phyloP scores from a whole-genome alignment of 1,140 invertebrate species.

The Drosophila prosaltans region DNA sequence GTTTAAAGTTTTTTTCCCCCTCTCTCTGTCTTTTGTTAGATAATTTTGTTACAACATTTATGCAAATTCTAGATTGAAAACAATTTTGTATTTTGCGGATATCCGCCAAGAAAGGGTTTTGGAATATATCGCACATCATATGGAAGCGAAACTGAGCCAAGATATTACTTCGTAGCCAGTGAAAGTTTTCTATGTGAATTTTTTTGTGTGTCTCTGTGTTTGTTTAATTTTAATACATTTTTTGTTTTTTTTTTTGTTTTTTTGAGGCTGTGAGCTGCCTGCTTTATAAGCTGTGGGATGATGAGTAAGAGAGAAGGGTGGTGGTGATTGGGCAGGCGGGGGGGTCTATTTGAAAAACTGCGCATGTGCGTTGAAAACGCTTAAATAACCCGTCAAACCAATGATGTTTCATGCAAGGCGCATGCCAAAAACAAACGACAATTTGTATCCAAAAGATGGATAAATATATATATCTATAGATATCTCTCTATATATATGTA shows the following conservation, averaged over 20 bases:
- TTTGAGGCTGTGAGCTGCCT: slow-evolving; percentile 41
- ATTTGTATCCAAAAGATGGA: slow-evolving; percentile 29
- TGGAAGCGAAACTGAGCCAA: slow-evolving; percentile 21
- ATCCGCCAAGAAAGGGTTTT: slow-evolving; percentile 43
- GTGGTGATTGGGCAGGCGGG: too few relatives aligned
- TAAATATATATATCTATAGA: not conserved
- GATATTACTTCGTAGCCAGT: slow-evolving; percentile 41
- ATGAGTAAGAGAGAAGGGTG: not conserved
- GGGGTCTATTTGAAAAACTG: slow-evolving; percentile 52
- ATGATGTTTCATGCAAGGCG: slow-evolving; percentile 50
- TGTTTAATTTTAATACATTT: slow-evolving; percentile 14
- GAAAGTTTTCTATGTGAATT: slow-evolving; percentile 74
- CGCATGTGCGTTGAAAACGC: slow-evolving; percentile 60
- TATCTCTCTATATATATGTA: not conserved
- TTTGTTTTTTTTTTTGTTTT: slow-evolving; percentile 25
- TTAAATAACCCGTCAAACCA: slow-evolving; percentile 52
- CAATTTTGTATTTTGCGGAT: slow-evolving; percentile 57
- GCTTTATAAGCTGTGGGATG: slow-evolving; percentile 24
- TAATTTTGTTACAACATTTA: slow-evolving; percentile 68
- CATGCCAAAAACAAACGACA: slow-evolving; percentile 58
- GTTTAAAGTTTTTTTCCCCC: slow-evolving; percentile 16
- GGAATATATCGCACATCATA: slow-evolving; percentile 44
- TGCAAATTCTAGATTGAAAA: slow-evolving; percentile 54
- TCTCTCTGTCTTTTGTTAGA: slow-evolving; percentile 23
- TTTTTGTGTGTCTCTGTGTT: not conserved